phyloP scores from a whole-genome alignment of 2,888 invertebrate species.

The Nyleta sp. region DNA sequence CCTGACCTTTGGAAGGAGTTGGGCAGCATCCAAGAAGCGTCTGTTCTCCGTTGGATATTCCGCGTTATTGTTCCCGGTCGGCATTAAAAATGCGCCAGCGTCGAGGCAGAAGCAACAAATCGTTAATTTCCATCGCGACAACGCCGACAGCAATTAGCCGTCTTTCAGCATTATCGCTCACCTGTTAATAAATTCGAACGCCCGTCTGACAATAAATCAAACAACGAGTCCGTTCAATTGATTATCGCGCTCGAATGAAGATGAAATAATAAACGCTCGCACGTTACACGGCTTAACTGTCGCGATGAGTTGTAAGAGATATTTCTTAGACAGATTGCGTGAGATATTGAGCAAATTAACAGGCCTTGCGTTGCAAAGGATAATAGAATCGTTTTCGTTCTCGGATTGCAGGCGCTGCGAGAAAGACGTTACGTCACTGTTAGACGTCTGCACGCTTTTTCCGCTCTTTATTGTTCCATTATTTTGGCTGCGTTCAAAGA shows the following conservation, averaged over 20 bases:
- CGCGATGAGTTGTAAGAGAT: conserved; percentile 36
- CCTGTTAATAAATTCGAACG: conserved; percentile 23
- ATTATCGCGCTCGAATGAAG: conserved; percentile 7
- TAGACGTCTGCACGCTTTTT: conserved; percentile 8
- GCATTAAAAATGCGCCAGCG: conserved; percentile 7
- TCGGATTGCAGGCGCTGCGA: conserved; percentile 17
- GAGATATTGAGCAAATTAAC: conserved; percentile 54
- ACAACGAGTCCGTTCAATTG: conserved; percentile 17
- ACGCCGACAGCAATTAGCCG: conserved; percentile 10
- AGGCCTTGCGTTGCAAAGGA: conserved; percentile 25
- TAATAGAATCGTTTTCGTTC: conserved; percentile 47
- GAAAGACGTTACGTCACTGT: conserved; percentile 18
- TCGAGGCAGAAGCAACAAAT: neutral
- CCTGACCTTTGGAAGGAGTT: neutral
- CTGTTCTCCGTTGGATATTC: no score
- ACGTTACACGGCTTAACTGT: conserved; percentile 15
- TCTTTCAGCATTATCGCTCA: neutral
- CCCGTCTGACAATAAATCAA: conserved; percentile 12
- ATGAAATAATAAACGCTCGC: conserved; percentile 22
- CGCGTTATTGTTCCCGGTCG: neutral
- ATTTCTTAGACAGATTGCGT: conserved; percentile 47
- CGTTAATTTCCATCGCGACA: conserved; percentile 1
- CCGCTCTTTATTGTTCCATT: neutral
- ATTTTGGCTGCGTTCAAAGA: neutral
- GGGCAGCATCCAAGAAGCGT: conserved; percentile 19